A percentile compares a stretch with the other conserved stretches of the same genome.
Conservation (phyloP, 1,140 invertebrate genomes). For the Drosophila jambulina region DNA sequence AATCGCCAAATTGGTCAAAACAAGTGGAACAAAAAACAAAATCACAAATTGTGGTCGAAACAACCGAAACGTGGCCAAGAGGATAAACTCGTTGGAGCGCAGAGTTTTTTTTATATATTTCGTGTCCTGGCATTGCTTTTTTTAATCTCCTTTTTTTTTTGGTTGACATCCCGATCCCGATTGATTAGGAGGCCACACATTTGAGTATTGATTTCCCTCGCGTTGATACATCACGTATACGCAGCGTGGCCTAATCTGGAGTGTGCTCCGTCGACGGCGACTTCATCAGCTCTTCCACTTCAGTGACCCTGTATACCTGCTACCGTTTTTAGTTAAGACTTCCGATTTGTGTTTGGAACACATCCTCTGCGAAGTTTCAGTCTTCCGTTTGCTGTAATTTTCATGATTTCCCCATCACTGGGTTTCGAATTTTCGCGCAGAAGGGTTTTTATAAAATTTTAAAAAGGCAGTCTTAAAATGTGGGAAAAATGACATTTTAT, state of each 20-base stretch:
- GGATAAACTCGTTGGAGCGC: slow-evolving; percentile 28
- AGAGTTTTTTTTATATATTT: slow-evolving; percentile 11
- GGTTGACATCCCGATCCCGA: slow-evolving; percentile 35
- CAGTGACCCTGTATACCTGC: slow-evolving; percentile 59
- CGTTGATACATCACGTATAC: slow-evolving; percentile 71
- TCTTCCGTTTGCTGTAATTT: slow-evolving; percentile 67
- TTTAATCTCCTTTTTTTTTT: slow-evolving; percentile 16
- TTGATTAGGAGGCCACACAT: slow-evolving; percentile 51
- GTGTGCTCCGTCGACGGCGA: slow-evolving; percentile 18
- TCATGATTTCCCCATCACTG: slow-evolving; percentile 54
- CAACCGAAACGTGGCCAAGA: slow-evolving; percentile 62
- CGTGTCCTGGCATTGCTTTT: slow-evolving; percentile 20
- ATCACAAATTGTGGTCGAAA: slow-evolving; percentile 63
- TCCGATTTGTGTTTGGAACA: slow-evolving; percentile 57
- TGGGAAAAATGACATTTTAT: accelerated
- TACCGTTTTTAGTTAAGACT: slow-evolving; percentile 68
- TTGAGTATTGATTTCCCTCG: slow-evolving; percentile 71
- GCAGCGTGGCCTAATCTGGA: slow-evolving; percentile 25
- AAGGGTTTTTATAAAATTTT: neutral
- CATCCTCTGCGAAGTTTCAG: slow-evolving; percentile 56
- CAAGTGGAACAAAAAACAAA: slow-evolving; percentile 62
- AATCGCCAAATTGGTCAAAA: slow-evolving; percentile 78
- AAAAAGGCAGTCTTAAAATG: neutral
- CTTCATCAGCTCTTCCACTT: slow-evolving; percentile 55
- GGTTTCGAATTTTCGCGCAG: neutral